A percentile compares a stretch with the other conserved stretches of the same genome.
These are phyloP conservation scores for Spodoptera littoralis DNA, from an alignment of 2,888 invertebrate species.

Conservation along the genomic window DNA sequence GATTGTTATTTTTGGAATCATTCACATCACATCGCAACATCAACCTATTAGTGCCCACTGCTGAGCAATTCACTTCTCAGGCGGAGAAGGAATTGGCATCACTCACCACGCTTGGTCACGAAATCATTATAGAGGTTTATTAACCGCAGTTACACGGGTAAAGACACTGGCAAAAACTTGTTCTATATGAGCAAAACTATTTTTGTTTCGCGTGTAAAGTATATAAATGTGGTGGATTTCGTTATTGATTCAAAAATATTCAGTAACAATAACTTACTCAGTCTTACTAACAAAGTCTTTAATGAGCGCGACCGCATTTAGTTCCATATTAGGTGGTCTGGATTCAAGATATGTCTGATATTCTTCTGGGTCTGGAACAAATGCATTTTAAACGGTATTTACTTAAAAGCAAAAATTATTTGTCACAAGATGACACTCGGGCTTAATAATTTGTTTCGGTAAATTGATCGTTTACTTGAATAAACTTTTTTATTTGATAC, in stretches of 20 bases:
- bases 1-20: too few species aligned
- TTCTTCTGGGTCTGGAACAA: conserved; percentile 84
- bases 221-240: too few species aligned
- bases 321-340: conserved; percentile 91
- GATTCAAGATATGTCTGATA: conserved; percentile 91
- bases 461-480: conserved; percentile 1
- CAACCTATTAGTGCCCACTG: too few species aligned
- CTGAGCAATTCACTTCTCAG: too few species aligned
- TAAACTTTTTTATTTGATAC: background rate
- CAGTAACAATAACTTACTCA: conserved; percentile 77
- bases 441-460: conserved; percentile 13
- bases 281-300: conserved; percentile 88
- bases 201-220: too few species aligned
- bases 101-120: too few species aligned
- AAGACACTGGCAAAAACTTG: too few species aligned
- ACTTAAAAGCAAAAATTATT: conserved; percentile 6
- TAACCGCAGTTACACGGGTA: too few species aligned
- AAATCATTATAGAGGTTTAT: too few species aligned
- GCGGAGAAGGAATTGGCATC: too few species aligned
- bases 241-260: conserved; percentile 1
- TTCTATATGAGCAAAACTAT: too few species aligned
- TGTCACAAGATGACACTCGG: conserved; percentile 2
- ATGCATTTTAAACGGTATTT: background rate
- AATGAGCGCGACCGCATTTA: conserved; percentile 90
- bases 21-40: too few species aligned